Conservation (phyloP, 2,888 invertebrate species). For the Drosophila recens region DNA sequence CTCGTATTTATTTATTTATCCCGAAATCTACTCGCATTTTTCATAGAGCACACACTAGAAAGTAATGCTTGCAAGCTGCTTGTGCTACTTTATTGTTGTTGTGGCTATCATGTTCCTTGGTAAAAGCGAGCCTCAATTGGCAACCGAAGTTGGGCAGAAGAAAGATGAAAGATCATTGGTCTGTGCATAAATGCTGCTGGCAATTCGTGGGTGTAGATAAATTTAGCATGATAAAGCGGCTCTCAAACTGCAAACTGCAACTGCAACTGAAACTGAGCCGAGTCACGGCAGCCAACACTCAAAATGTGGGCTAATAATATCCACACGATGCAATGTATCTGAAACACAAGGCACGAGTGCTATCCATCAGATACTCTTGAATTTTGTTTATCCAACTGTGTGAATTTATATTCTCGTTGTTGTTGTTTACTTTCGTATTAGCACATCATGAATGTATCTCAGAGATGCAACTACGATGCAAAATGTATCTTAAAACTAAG, state of each 20-base stretch:
- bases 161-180: conserved; percentile 61
- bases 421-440: conserved; percentile 46
- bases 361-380: conserved; percentile 21
- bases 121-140: conserved; percentile 38
- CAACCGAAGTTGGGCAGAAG: background rate
- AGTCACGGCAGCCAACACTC: conserved; percentile 58
- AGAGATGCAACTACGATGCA: too few species aligned
- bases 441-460: conserved; percentile 25
- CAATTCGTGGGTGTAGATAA: conserved; percentile 76
- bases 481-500: too few species aligned
- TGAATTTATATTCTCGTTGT: conserved; percentile 10
- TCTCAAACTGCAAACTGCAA: background rate
- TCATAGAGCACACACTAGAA: conserved; percentile 67
- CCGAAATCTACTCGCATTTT: conserved; percentile 70
- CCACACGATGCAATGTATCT: conserved; percentile 38
- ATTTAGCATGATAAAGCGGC: conserved; percentile 65
- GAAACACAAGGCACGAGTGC: conserved; percentile 4
- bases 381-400: conserved; percentile 23
- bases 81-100: conserved; percentile 54
- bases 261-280: conserved; percentile 40
- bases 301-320: conserved; percentile 57
- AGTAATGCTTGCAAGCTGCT: too few species aligned
- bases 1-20: conserved; percentile 37
- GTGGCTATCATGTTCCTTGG: conserved; percentile 53
- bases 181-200: conserved; percentile 71